Conservation (phyloP, 2,888 invertebrate genomes). For the Hecatera dysodea region DNA sequence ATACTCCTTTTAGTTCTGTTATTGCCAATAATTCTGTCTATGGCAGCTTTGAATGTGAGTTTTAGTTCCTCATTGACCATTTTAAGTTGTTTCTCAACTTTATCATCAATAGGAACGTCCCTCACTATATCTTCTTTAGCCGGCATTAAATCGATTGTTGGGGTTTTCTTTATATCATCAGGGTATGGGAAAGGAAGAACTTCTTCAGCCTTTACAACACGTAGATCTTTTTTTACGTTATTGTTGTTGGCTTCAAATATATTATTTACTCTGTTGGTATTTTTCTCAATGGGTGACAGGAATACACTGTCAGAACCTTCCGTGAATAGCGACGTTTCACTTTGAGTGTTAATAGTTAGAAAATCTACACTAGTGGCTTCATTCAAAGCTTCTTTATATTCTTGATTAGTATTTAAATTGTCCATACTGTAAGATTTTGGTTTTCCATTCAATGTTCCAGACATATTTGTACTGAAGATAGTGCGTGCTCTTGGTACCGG, state of each 20-base stretch:
- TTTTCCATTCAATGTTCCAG: slow-evolving; percentile 84
- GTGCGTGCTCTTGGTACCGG: slow-evolving; percentile 71
- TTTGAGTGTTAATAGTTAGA: slow-evolving; percentile 72
- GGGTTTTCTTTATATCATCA: slow-evolving; percentile 70
- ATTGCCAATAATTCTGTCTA: slow-evolving; percentile 80
- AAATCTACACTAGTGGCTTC: slow-evolving; percentile 87
- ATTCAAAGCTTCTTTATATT: slow-evolving; percentile 79
- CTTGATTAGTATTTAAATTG: slow-evolving; percentile 76
- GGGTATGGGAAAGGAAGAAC: slow-evolving; percentile 81
- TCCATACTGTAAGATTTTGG: slow-evolving; percentile 86
- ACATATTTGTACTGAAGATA: slow-evolving; percentile 78
- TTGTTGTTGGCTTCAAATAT: slow-evolving; percentile 58
- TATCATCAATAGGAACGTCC: slow-evolving; percentile 64
- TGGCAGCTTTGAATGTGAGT: slow-evolving; percentile 82
- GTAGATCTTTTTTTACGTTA: slow-evolving; percentile 64
- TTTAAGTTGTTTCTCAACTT: slow-evolving; percentile 80
- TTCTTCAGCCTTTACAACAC: slow-evolving; percentile 80
- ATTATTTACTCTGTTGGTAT: slow-evolving; percentile 68
- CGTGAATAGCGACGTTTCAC: slow-evolving; percentile 79
- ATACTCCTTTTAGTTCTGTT: slow-evolving; percentile 68
- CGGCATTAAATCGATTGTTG: slow-evolving; percentile 64
- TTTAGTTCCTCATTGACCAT: slow-evolving; percentile 84
- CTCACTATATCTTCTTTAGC: slow-evolving; percentile 39
- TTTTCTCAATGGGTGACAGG: slow-evolving; percentile 74
- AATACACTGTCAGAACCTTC: slow-evolving; percentile 84